These are phyloP conservation scores for Saccostrea echinata DNA, from an alignment of 1,140 invertebrate species.

Conservation along the genomic window DNA sequence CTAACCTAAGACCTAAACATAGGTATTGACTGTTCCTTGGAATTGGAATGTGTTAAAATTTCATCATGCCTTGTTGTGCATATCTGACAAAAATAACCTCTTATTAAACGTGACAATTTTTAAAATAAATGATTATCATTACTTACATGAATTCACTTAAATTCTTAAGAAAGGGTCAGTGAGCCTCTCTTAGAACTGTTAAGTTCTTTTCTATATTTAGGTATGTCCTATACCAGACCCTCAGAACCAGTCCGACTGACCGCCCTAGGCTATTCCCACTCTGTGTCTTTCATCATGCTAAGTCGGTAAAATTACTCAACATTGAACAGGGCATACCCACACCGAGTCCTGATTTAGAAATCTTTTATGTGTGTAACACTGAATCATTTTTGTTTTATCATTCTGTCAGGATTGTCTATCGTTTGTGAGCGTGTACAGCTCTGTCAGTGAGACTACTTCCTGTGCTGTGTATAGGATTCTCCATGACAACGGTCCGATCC, in stretches of 20 bases:
- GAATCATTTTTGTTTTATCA: conserved; percentile 39
- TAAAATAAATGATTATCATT: no score
- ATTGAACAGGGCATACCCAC: background rate
- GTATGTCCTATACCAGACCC: conserved; percentile 77
- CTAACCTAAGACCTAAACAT: no score
- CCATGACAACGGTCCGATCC: conserved; percentile 44
- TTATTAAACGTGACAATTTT: no score
- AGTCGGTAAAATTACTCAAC: conserved; percentile 48
- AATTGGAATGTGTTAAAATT: no score
- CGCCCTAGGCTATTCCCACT: conserved; percentile 78
- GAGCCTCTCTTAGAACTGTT: conserved; percentile 66
- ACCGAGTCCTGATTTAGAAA: background rate
- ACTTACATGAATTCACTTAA: no score
- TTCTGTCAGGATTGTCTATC: conserved; percentile 87
- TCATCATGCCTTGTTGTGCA: no score
- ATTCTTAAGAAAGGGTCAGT: no score
- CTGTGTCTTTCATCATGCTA: conserved; percentile 78
- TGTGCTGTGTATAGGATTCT: conserved; percentile 59
- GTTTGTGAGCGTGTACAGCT: conserved; percentile 92
- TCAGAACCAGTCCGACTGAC: conserved; percentile 76
- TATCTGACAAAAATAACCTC: no score
- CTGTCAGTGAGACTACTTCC: conserved; percentile 62
- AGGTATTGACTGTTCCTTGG: no score
- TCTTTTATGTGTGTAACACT: background rate
- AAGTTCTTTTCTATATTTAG: conserved; percentile 73